Base-by-base conservation (phyloP, 2,113 vertebrate species). In the Myiagra hebetior region DNA sequence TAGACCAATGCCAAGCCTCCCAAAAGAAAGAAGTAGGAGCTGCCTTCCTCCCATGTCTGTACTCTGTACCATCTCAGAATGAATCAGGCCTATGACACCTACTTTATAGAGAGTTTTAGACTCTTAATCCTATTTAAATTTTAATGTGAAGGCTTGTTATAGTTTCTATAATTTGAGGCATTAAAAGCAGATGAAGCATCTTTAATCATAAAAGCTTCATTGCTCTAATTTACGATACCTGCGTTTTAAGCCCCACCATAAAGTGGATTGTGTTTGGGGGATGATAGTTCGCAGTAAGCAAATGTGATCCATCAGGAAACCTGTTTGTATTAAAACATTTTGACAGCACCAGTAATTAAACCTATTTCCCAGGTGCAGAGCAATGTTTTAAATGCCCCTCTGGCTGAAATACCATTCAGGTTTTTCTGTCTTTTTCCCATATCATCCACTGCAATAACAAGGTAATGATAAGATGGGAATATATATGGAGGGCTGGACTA, bases 261-360 rank as follows among this genome's bases (percentile, higher is more conserved):
- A 97, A 96, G 91, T 95, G 57, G 76, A 87, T 94, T 72, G 89
- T 97, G 95, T 98, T 97, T 87, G 67, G 84, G 87, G 89, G 57
- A 94, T 96, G 94, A 97, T 91, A 95, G 90, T 95, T 97, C 95
- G 94, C 76, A 79, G 65, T 62, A 83, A 91, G 85, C 82, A 97
- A 97, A 90, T 85, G 91, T 79, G 93, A 97, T 97, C 95, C 94
- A 97, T 97, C 96, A 97, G 95, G 89, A 97, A 97, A 95, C 87
- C 90, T 96, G 92, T 98, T 98, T 97, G 95, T 97, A 96, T 95
- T 97, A 97, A 98, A 98, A 95, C 91, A 95, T 96, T 98, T 98
- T 98, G 98, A 97, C 97, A 98, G 95, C 39, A 37, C 39, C 30
- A 95, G 96, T 97, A 98, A 98, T 98, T 98, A 98, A 98, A 97